Base-by-base conservation (phyloP, 2,888 invertebrate species). In the Dioctria rufipes region DNA sequence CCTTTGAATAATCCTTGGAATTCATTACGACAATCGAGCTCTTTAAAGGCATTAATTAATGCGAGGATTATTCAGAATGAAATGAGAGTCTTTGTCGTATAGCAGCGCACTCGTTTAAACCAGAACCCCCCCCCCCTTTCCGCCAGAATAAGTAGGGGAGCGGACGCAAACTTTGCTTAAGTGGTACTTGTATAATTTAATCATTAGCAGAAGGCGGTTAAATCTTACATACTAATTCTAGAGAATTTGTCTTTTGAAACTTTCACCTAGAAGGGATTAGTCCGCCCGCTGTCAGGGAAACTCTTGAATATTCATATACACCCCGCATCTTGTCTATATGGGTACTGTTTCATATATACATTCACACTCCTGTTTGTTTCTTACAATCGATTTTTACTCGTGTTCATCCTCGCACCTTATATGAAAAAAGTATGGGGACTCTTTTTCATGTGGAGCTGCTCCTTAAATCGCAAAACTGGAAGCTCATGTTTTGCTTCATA, bases 201-300 rank as follows among this genome's bases (percentile, higher is more conserved):
- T 82, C 82, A 82, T 82, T 82, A 82, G 80, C 79, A 65, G 78
- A 82, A 80, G 82, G 82, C 71, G 82, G 82, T 80, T 73, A 80
- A 80, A 80, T 82, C 80, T 80, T 82, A 82, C 78, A 80, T 79
- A 78, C 71, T 82, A 82, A 82, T 80, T 82, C 82, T 60, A 46
- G 80, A 82, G 79, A 82, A 82, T 82, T 82, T 80, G 82, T 82
- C 82, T 80, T 82, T 71, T 66, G 73, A 82, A 82, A 82, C 78
- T 82, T 82, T 82, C 80, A 77, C 78, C 78, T 78, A 37, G 49
- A 61, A 39, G 67, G 81, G 81, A 81, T 81, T 80, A 80, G 71
- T 60, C 60, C n/a, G 5, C 51, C 60, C 39, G 5, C 51, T 43
- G 79, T 42, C 39, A 67, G 80, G 63, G 69, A 69, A 75, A 42